These are phyloP conservation scores for Oceanodroma leucorhoa DNA, from an alignment of 2,797 vertebrate genomes.

Conservation along the genomic window DNA sequence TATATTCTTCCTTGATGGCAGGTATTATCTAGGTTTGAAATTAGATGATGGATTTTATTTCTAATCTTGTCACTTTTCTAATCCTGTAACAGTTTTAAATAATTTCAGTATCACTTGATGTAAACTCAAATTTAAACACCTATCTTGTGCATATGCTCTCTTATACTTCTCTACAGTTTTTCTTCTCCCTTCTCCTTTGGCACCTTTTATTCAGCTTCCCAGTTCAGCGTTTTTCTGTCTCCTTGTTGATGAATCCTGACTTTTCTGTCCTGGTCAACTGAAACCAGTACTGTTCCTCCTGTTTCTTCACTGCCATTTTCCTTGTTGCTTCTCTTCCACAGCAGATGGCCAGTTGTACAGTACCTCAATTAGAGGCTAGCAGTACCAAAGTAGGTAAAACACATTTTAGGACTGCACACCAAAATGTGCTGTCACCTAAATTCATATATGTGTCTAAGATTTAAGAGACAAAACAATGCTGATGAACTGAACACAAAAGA, in stretches of 20 bases:
- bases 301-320: neutral
- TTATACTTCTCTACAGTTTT: neutral
- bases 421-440: neutral
- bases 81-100: neutral
- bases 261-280: neutral
- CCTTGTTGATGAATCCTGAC: neutral
- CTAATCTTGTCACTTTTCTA: neutral
- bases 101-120: neutral
- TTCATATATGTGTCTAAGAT: neutral
- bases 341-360: neutral
- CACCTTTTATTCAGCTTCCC: neutral
- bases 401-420: neutral
- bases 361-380: neutral
- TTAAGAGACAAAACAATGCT: neutral
- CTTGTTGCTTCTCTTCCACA: accelerated
- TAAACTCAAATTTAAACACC: neutral
- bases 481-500: neutral
- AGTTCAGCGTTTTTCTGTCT: neutral
- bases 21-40: neutral
- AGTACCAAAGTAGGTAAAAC: neutral
- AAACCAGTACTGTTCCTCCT: neutral
- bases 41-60: neutral
- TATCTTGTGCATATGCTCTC: neutral
- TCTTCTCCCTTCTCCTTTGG: neutral
- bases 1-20: neutral